Evolutionary conservation across 2,888 invertebrate species (phyloP), one percentile per base, ranked within the genome.

Genomic region (Eustalomyia histrio): DNA sequence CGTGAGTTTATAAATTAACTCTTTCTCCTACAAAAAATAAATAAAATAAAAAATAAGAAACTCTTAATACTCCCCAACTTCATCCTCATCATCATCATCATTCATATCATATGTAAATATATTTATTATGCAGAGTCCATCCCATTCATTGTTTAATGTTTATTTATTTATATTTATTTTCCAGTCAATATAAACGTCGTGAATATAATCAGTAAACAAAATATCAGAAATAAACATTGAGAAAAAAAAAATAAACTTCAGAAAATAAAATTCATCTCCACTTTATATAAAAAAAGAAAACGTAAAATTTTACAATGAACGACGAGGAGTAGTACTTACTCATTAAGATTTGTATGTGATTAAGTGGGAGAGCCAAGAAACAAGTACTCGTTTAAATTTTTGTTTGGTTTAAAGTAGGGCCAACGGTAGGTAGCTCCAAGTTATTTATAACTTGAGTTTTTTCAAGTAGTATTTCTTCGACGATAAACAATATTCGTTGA

Each of bases 151-250:
- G 79, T 43, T 43, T 39, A 63, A 71, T 83, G 83, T 83, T 83
- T 82, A 79, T 85, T 85, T 84, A 74, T 83, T 87, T 89, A 83
- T 87, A 89, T 88, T 88, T 89, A 89, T 87, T 88, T 88, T 88
- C 89, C 88, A 89, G 88, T 89, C 89, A 88, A 88, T 88, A 88
- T 88, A 88, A 88, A 87, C 86, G 85, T 87, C 85, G 89, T 88
- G 87, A 88, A 89, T 89, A 86, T 87, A 76, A 86, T 86, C 84
- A 82, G 86, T 86, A 88, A 88, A 88, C 86, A 88, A 43, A 53
- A 12, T 35, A 71, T 14, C 18, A 73, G n/a, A 47, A 47, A 18
- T 24, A 52, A 33, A 12, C 10, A 10, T 8, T 53, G 29, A 29
- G 50, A 47, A n/a, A 80, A 53, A 14, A 58, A 57, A 80, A 53